Evolutionary conservation across 2,113 vertebrate species (phyloP).

Genomic region (Rhombomys opimus): DNA sequence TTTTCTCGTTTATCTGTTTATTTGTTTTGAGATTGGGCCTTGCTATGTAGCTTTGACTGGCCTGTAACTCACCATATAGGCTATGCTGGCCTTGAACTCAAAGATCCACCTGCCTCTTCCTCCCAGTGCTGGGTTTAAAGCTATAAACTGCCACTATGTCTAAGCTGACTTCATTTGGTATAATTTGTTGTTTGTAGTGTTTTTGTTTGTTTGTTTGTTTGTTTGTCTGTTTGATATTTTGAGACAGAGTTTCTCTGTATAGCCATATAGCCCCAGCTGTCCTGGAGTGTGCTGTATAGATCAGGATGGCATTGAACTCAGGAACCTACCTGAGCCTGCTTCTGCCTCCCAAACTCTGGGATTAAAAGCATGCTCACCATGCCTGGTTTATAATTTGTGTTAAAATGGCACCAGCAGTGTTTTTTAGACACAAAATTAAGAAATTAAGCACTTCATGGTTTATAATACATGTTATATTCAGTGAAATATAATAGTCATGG

Average conservation of each 20-base stretch:
- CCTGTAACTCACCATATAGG: neutral
- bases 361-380: neutral
- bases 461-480: neutral
- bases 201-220: neutral
- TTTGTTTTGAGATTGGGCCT: neutral
- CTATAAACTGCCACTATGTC: neutral
- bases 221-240: neutral
- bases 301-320: neutral
- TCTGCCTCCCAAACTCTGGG: neutral
- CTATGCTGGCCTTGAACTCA: neutral
- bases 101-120: neutral
- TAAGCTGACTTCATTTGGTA: conserved; percentile 9
- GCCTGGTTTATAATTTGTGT: neutral
- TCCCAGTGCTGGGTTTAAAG: neutral
- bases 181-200: neutral
- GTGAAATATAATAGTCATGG: neutral
- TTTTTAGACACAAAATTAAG: conserved; percentile 41
- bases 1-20: neutral
- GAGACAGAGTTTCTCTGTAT: neutral
- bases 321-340: neutral
- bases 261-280: neutral
- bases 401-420: neutral
- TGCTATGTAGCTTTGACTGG: neutral
- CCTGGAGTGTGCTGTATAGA: neutral
- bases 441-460: conserved; percentile 5